Conservation (phyloP, 2,797 vertebrate genomes). For the Darevskia nairensis region DNA sequence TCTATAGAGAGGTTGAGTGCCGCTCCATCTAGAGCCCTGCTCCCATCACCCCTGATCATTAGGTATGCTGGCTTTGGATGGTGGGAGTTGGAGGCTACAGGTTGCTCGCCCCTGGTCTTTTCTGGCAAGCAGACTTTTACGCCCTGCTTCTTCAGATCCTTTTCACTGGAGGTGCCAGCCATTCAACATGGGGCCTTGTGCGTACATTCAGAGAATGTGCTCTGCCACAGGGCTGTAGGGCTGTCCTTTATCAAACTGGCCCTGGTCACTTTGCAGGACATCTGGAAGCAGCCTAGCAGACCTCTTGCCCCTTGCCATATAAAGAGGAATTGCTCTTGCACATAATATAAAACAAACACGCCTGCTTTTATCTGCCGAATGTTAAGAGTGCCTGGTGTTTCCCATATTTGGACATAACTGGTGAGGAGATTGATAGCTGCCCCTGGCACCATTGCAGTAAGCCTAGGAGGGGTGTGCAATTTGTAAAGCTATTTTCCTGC, state of each 20-base stretch:
- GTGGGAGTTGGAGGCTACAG: neutral
- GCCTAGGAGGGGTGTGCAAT: neutral
- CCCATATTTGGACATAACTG: constrained; percentile 32
- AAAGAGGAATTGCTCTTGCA: constrained; percentile 8
- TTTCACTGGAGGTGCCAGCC: neutral
- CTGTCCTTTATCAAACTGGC: no score
- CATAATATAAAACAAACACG: neutral
- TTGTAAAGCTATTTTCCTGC: constrained; percentile 13
- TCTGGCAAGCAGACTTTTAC: neutral
- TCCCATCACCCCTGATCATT: no score
- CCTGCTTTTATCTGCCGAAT: neutral
- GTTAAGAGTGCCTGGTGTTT: neutral
- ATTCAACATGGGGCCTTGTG: neutral
- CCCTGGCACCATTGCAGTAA: neutral
- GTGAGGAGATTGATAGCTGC: constrained; percentile 26
- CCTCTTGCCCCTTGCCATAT: neutral
- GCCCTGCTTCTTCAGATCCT: neutral
- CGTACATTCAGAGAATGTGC: neutral
- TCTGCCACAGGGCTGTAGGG: no score
- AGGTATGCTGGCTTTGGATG: no score
- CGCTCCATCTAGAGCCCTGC: no score
- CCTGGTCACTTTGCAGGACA: neutral
- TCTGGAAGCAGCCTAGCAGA: neutral
- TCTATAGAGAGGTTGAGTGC: no score
- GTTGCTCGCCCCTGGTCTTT: neutral